These are phyloP conservation scores for Aphis gossypii DNA, from an alignment of 1,140 invertebrate genomes.

Conservation along the genomic window DNA sequence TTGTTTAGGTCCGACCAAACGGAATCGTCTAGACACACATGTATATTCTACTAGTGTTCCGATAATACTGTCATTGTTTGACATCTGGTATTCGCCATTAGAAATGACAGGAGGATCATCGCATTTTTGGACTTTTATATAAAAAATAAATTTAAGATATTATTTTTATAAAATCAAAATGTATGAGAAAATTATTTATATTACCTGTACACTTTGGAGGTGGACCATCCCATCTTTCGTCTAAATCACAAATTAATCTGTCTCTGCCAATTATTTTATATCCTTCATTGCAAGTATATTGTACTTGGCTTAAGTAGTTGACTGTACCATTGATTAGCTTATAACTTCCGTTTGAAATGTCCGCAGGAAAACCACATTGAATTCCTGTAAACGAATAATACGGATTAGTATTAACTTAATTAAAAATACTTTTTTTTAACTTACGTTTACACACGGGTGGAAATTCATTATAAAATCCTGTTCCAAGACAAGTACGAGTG, in stretches of 20 bases:
- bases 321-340: slow-evolving; percentile 82
- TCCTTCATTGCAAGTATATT: slow-evolving; percentile 83
- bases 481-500: slow-evolving; percentile 83
- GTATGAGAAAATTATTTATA: slow-evolving; percentile 51
- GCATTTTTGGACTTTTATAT: slow-evolving; percentile 74
- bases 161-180: background rate
- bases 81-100: slow-evolving; percentile 74
- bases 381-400: slow-evolving; percentile 71
- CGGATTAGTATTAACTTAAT: background rate
- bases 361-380: slow-evolving; percentile 87
- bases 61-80: slow-evolving; percentile 72
- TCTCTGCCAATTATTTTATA: slow-evolving; percentile 83
- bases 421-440: slow-evolving; percentile 61
- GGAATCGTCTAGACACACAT: slow-evolving; percentile 74
- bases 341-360: slow-evolving; percentile 83
- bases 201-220: slow-evolving; percentile 86
- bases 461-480: slow-evolving; percentile 93
- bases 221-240: slow-evolving; percentile 92
- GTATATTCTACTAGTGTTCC: slow-evolving; percentile 78
- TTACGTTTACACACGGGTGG: slow-evolving; percentile 92
- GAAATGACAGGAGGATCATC: slow-evolving; percentile 74
- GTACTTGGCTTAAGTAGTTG: slow-evolving; percentile 82
- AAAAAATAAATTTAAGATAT: slow-evolving; percentile 58
- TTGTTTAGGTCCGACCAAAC: slow-evolving; percentile 73
- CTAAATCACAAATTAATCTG: slow-evolving; percentile 86